Evolutionary conservation across 2,888 invertebrate genomes (phyloP), one percentile per base, ranked within the genome.

Genomic region (Eristalis tenax): DNA sequence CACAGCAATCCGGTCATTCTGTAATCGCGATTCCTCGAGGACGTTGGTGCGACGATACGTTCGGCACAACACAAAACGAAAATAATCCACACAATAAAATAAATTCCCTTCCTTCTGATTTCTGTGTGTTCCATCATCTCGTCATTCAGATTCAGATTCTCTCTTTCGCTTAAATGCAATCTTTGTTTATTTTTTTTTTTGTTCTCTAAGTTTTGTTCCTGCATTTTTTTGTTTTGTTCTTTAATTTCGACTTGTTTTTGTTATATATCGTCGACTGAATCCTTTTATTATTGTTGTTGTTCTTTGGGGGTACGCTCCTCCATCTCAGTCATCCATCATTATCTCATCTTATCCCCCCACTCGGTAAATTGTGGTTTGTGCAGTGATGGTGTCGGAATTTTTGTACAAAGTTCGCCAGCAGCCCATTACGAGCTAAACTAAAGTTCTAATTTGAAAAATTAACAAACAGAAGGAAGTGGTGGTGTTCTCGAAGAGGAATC

Each of bases 11-110:
- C 91, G 92, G 92, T 92, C 92, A 93, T 93, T 93, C 92, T 93
- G 92, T 92, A 92, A 91, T 91, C 92, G 92, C 93, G 92, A 92
- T 93, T 93, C 93, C 91, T 93, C 92, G 93, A 93, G 92, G 92
- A 93, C 92, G 93, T 92, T 91, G 92, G 92, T 91, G 91, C 92
- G 91, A 86, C 59, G 26, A 50, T 50, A 59, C 81, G 84, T 88
- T 86, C 88, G 86, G 81, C 83, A 88, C 81, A 76, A 81, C 87
- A 88, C 83, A 76, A 88, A 83, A 74, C 83, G 87, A 84, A 32
- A 79, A 88, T 86, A 87, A 78, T 82, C 74, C 50, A 50, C 50
- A 83, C 26, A 81, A 88, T 65, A 78, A 70, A 61, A 78, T 38
- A 26, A 88, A 79, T 68, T 78, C 57, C 40, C 69, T 77, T 74